These are phyloP conservation scores for Mycogona germanica DNA, from an alignment of 2,888 invertebrate species.

Conservation along the genomic window DNA sequence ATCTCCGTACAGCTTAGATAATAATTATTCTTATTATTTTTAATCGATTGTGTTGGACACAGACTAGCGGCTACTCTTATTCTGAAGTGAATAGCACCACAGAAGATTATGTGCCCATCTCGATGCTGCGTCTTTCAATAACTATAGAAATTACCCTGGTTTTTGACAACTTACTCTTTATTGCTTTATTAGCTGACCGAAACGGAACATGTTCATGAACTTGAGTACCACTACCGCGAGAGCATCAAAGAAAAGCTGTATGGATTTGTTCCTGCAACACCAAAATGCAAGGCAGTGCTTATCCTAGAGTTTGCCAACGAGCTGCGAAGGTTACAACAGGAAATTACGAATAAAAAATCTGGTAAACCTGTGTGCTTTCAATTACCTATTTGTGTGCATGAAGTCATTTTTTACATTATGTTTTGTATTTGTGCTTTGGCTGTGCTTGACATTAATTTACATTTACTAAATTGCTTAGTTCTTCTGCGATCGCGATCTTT, in stretches of 20 bases:
- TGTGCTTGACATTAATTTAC: conserved; percentile 1
- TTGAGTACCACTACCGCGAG: conserved; percentile 38
- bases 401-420: background rate
- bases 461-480: too few species aligned
- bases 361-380: conserved; percentile 11
- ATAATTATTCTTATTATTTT: too few species aligned
- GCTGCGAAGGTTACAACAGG: conserved; percentile 71
- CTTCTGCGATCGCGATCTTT: too few species aligned
- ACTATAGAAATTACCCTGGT: too few species aligned
- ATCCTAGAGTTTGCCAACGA: conserved; percentile 76
- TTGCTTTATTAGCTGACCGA: background rate
- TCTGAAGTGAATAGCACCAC: too few species aligned
- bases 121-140: too few species aligned
- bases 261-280: conserved; percentile 58
- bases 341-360: conserved; percentile 40
- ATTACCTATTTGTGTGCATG: background rate
- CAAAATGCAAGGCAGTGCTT: conserved; percentile 67
- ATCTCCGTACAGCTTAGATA: background rate
- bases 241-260: conserved; percentile 72
- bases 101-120: too few species aligned
- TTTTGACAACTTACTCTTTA: background rate
- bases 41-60: too few species aligned
- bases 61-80: too few species aligned
- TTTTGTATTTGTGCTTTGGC: conserved; percentile 8
- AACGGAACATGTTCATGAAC: conserved; percentile 28